Evolutionary conservation across 2,113 vertebrate species (phyloP), one percentile per base, ranked within the genome.

Genomic region (Rostratula benghalensis): DNA sequence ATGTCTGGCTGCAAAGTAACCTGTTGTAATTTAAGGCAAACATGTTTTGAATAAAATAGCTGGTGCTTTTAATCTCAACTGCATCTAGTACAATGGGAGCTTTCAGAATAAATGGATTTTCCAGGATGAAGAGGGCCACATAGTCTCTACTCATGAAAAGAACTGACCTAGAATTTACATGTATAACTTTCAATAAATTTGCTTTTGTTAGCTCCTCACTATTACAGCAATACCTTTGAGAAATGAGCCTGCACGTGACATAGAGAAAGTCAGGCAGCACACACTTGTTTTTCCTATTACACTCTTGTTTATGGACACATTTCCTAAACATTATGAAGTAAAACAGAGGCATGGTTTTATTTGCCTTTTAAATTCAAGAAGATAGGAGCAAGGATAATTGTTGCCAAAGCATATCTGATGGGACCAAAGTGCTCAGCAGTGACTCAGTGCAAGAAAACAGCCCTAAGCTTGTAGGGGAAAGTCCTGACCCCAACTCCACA

Each of bases 1-100:
- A 97, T 96, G 95, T 97, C 96, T 97, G 95, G 86, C 96, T 92
- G 94, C 93, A 97, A 96, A 97, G 95, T 93, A 98, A 97, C 96
- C 96, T 96, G 92, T 80, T 97, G 95, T 96, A 97, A 98, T 97
- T 98, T 97, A 97, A 94, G 94, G 93, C 92, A 97, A 98, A 97
- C 89, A 96, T 97, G 96, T 97, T 97, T 97, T 97, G 97, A 97
- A 98, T 98, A 97, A 97, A 96, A 94, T 87, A 97, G 94, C 97
- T 94, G 89, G 89, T 92, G 74, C 75, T 96, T 97, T 95, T 97
- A 98, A 97, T 96, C 94, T 97, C 83, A 77, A 41, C 83, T 93
- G 94, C 90, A 80, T 93, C 95, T 87, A 85, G 57, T 59, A 92
- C 91, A 97, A 95, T 90, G 77, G 97, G 96, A 96, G 86, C 93